phyloP scores from a whole-genome alignment of 2,113 vertebrate genomes.

The Corythornis madagascariensis region DNA sequence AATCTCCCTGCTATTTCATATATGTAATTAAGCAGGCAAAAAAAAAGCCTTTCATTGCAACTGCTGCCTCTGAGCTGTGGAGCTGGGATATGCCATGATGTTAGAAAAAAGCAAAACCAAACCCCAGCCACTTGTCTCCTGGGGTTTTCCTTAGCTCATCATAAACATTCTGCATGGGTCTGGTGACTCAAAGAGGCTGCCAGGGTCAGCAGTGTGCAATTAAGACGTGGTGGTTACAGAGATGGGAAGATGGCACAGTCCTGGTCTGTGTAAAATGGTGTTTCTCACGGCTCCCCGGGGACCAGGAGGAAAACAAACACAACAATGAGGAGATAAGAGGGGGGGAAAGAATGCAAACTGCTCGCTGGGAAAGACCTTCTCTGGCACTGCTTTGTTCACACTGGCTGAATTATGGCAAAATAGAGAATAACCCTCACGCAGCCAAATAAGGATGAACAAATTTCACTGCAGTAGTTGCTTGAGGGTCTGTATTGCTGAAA shows the following conservation, averaged over 20 bases:
- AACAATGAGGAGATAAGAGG: neutral
- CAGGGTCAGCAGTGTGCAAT: neutral
- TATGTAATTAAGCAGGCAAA: neutral
- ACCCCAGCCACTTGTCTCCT: neutral
- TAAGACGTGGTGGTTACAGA: neutral
- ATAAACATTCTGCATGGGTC: constrained; percentile 11
- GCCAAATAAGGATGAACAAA: neutral
- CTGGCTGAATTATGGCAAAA: neutral
- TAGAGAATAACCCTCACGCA: neutral
- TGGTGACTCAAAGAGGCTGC: neutral
- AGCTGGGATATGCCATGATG: neutral
- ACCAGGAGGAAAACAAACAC: neutral
- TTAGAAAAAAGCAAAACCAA: neutral
- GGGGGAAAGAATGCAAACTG: neutral
- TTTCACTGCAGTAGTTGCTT: neutral
- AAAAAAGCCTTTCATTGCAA: neutral
- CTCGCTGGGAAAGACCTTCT: neutral
- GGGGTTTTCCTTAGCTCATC: neutral
- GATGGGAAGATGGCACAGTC: neutral
- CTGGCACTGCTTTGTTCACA: neutral
- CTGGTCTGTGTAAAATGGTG: neutral
- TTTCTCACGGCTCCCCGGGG: neutral
- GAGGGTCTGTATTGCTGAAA: neutral
- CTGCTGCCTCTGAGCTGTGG: neutral
- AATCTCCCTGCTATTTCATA: neutral